A percentile compares a stretch with the other conserved stretches of the same genome.
These are phyloP conservation scores for Selene dorsalis DNA, from an alignment of 2,797 vertebrate genomes.

Conservation along the genomic window DNA sequence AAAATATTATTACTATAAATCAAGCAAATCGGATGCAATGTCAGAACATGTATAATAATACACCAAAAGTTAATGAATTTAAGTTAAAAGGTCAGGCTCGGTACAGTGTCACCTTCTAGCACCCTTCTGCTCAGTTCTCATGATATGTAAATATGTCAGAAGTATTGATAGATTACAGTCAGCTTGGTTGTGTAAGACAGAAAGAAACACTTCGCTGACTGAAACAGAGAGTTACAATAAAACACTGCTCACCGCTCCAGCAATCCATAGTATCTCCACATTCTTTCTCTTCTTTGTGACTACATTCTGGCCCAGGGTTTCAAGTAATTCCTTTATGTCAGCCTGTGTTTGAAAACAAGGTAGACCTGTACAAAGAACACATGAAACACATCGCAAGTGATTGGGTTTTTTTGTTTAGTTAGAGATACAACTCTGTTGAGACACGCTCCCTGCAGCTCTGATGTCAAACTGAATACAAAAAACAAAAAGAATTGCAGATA, in stretches of 20 bases:
- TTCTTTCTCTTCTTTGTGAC: slow-evolving; percentile 97
- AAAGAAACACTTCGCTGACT: background rate
- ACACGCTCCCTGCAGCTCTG: background rate
- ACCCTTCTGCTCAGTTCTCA: slow-evolving; percentile 14
- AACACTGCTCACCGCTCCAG: slow-evolving; percentile 88
- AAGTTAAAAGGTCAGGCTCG: slow-evolving; percentile 22
- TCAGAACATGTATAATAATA: background rate
- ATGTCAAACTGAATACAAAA: background rate
- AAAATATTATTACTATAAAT: background rate
- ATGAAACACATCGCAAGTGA: slow-evolving; percentile 13
- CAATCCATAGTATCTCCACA: slow-evolving; percentile 97
- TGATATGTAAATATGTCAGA: slow-evolving; percentile 16
- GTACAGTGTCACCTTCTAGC: slow-evolving; percentile 21
- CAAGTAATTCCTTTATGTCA: slow-evolving; percentile 94
- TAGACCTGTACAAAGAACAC: slow-evolving; percentile 84
- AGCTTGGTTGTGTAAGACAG: background rate
- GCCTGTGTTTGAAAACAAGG: slow-evolving; percentile 94
- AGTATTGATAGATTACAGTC: background rate
- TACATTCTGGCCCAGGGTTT: slow-evolving; percentile 96
- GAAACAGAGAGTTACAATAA: background rate
- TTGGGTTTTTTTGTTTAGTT: background rate
- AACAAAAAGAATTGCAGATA: background rate
- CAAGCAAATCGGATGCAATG: background rate
- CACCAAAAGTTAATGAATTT: background rate
- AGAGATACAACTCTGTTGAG: background rate